phyloP scores from a whole-genome alignment of 2,888 invertebrate genomes.

The Melinaea menophilus region DNA sequence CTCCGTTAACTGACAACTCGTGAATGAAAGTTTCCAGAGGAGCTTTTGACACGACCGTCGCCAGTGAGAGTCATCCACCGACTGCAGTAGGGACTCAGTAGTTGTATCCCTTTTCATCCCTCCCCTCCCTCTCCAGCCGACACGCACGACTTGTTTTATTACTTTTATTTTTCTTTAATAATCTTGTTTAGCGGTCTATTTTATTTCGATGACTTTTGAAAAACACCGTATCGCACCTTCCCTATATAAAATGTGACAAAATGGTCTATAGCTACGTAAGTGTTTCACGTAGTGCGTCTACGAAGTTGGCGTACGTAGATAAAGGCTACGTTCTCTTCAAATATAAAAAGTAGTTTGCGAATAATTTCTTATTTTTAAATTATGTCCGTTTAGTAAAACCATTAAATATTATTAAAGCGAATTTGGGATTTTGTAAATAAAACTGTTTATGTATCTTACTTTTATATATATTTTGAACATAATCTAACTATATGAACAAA shows the following conservation, averaged over 20 bases:
- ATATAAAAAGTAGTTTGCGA: not conserved
- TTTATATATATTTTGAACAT: too few relatives aligned
- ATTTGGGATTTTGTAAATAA: too few relatives aligned
- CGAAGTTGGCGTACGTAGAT: constrained; percentile 1
- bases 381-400: too few relatives aligned
- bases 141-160: constrained; percentile 66
- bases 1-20: constrained; percentile 34
- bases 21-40: constrained; percentile 38
- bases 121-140: constrained; percentile 39
- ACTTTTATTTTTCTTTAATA: constrained; percentile 74
- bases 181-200: constrained; percentile 70
- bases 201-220: constrained; percentile 60
- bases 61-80: constrained; percentile 46
- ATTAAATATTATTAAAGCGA: too few relatives aligned
- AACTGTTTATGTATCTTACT: too few relatives aligned
- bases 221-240: constrained; percentile 42
- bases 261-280: not conserved
- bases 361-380: too few relatives aligned
- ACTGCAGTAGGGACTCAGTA: constrained; percentile 45
- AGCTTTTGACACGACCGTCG: constrained; percentile 31
- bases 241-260: not conserved
- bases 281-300: constrained; percentile 1
- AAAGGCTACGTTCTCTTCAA: not conserved
- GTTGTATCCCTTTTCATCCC: constrained; percentile 46
- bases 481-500: too few relatives aligned